Evolutionary conservation across 2,888 invertebrate genomes (phyloP).

Genomic region (Orchesella flavescens): DNA sequence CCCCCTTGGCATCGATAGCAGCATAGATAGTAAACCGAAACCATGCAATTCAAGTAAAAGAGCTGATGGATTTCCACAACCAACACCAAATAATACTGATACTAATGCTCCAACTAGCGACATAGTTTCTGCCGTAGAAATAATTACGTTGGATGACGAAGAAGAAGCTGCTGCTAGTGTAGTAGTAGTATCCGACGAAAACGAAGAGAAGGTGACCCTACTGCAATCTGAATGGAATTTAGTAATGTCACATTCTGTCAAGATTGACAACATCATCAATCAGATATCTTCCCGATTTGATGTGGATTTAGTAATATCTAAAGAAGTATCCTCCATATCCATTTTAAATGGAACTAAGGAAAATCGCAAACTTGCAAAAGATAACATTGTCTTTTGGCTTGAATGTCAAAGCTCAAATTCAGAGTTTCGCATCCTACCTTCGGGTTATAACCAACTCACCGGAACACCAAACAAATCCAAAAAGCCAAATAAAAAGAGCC

Average conservation of each 20-base stretch:
- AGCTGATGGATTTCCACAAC: too few relatives aligned
- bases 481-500: conserved; percentile 4
- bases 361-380: conserved; percentile 36
- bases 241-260: conserved; percentile 31
- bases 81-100: too few relatives aligned
- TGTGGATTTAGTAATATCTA: conserved; percentile 35
- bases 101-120: not conserved
- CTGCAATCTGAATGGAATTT: conserved; percentile 53
- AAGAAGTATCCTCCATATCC: conserved; percentile 23
- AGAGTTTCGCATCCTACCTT: not conserved
- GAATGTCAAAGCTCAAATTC: conserved; percentile 51
- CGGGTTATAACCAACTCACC: not conserved
- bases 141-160: conserved; percentile 56
- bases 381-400: conserved; percentile 55
- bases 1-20: too few relatives aligned
- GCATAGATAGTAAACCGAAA: not conserved
- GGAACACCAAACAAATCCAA: not conserved
- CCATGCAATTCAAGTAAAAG: not conserved
- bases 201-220: conserved; percentile 22
- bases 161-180: conserved; percentile 22
- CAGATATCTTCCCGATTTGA: conserved; percentile 31
- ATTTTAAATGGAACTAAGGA: conserved; percentile 19
- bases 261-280: conserved; percentile 29
- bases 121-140: conserved; percentile 17
- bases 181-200: not conserved